Conservation (phyloP, 2,888 invertebrate species). For the Clistopyga incitator region DNA sequence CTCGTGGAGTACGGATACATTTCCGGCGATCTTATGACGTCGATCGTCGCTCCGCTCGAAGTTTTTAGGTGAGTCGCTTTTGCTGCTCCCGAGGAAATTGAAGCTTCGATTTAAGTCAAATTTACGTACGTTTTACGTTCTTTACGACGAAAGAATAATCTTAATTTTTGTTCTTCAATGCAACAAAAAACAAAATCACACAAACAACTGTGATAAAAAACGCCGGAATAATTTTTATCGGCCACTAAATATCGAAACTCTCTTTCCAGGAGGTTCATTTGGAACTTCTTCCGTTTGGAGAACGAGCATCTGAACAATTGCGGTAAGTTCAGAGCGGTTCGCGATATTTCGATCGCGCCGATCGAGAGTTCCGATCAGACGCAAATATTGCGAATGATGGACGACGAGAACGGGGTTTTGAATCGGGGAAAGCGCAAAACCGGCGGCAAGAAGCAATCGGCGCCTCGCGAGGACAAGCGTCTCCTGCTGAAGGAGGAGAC, state of each 20-base stretch:
- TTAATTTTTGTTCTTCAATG: no score
- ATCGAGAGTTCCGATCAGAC: constrained; percentile 97
- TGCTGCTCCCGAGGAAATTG: neutral
- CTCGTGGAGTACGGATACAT: constrained; percentile 92
- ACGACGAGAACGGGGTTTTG: constrained; percentile 94
- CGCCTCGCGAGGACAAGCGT: constrained; percentile 84
- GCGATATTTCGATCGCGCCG: constrained; percentile 98
- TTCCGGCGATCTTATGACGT: constrained; percentile 92
- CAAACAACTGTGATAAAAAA: constrained; percentile 24
- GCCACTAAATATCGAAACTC: constrained; percentile 35
- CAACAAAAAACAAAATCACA: neutral
- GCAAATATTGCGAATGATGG: constrained; percentile 97
- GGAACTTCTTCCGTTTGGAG: constrained; percentile 99
- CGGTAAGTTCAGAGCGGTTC: constrained; percentile 98
- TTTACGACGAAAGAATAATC: no score
- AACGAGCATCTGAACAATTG: constrained; percentile 99
- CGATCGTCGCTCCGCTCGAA: constrained; percentile 93
- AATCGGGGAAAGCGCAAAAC: constrained; percentile 88
- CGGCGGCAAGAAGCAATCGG: constrained; percentile 81
- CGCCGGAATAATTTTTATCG: no score
- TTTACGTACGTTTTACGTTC: neutral
- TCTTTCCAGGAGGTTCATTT: constrained; percentile 93
- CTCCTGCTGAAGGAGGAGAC: constrained; percentile 84
- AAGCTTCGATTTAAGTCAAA: neutral
- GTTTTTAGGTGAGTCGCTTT: constrained; percentile 90